Conservation (phyloP, 2,113 vertebrate species). For the Orycteropus afer region DNA sequence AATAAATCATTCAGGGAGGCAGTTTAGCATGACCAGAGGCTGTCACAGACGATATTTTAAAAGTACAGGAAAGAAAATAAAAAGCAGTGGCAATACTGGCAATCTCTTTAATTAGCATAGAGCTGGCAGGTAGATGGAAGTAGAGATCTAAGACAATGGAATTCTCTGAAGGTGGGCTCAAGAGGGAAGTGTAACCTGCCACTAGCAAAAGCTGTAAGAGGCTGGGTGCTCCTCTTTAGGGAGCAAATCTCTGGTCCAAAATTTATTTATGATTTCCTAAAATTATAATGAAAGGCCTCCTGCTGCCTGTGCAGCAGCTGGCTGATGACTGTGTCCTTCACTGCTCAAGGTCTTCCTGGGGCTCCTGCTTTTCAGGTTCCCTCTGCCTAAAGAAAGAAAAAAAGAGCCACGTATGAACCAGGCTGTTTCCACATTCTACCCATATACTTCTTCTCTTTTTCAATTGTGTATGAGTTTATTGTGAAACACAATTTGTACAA, state of each 20-base stretch:
- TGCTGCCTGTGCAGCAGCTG: not conserved
- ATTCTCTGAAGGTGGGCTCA: not conserved
- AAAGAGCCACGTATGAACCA: not conserved
- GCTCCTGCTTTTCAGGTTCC: not conserved
- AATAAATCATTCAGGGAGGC: not conserved
- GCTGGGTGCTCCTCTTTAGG: not conserved
- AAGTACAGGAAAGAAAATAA: not conserved
- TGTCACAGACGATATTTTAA: not conserved
- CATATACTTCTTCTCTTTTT: not conserved
- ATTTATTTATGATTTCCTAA: not conserved
- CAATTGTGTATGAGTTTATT: not conserved
- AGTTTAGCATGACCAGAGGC: not conserved
- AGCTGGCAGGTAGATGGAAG: not conserved
- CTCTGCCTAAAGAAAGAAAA: not conserved
- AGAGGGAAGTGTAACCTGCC: rapidly evolving
- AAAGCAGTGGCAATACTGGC: not conserved
- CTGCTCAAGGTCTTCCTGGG: not conserved
- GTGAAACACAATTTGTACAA: not conserved
- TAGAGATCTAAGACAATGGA: not conserved
- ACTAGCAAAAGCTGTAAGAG: rapidly evolving
- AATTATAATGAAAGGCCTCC: not conserved
- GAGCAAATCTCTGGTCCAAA: not conserved
- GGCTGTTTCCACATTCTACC: not conserved
- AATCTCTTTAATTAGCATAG: not conserved
- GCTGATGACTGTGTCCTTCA: not conserved